A percentile compares a stretch with the other conserved stretches of the same genome.
These are phyloP conservation scores for Tachyglossus aculeatus DNA, from an alignment of 2,797 vertebrate species.

Conservation along the genomic window DNA sequence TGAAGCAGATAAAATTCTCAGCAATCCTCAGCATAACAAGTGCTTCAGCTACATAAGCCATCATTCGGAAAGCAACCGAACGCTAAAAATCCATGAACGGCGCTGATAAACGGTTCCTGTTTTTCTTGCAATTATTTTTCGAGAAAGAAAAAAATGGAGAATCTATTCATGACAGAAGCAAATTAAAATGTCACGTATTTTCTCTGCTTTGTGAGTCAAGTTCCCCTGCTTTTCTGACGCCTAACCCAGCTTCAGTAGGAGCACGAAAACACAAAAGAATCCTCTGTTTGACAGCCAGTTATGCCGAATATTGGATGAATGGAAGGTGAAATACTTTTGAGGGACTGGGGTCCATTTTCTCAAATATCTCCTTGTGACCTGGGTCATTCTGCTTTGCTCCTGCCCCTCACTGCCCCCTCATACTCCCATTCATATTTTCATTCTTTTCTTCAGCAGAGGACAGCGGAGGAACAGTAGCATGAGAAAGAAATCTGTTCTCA, in stretches of 20 bases:
- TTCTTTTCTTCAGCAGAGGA: background rate
- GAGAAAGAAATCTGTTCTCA: too few species aligned
- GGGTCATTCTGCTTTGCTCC: background rate
- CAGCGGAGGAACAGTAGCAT: background rate
- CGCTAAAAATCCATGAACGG: background rate
- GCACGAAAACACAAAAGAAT: background rate
- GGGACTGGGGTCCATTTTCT: too few species aligned
- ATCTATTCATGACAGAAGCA: background rate
- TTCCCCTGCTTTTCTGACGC: background rate
- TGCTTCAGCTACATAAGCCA: background rate
- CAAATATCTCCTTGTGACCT: too few species aligned
- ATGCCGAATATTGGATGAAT: too few species aligned
- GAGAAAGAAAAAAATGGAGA: background rate
- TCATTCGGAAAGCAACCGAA: background rate
- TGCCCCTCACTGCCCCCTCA: background rate
- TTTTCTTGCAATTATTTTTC: background rate
- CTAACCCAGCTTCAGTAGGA: background rate
- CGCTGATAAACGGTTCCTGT: background rate
- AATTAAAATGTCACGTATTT: background rate
- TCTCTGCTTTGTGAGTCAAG: background rate
- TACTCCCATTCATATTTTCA: background rate
- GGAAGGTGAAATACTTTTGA: background rate
- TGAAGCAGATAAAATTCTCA: background rate
- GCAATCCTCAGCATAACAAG: background rate
- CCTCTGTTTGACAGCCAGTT: too few species aligned